Percentiles rank a stretch among this genome's conserved stretches.
phyloP scores from a whole-genome alignment of 2,797 vertebrate genomes.

The Gobio occitaniae region DNA sequence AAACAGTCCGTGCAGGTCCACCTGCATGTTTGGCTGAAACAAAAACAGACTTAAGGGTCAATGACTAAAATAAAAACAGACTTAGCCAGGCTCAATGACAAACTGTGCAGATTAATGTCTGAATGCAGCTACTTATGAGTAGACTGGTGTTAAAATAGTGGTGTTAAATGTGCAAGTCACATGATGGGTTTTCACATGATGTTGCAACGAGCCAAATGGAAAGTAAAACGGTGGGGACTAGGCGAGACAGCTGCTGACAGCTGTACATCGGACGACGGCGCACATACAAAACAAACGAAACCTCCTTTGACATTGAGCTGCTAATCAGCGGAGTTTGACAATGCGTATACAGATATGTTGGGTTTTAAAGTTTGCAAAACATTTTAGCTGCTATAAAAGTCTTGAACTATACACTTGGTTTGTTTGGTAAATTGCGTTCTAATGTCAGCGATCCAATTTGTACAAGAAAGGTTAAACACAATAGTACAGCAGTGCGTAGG shows the following conservation, averaged over 20 bases:
- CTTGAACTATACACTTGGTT: background rate
- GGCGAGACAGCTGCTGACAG: background rate
- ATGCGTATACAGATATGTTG: background rate
- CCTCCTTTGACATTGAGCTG: background rate
- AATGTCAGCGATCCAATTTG: background rate
- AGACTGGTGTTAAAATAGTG: background rate
- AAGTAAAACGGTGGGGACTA: conserved; percentile 5
- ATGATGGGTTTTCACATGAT: conserved; percentile 64
- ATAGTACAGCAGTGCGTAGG: no score
- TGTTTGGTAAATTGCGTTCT: background rate
- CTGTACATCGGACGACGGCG: background rate
- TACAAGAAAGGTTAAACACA: background rate
- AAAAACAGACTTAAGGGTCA: background rate
- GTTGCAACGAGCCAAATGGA: conserved; percentile 60
- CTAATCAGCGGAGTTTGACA: no score
- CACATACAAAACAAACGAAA: background rate
- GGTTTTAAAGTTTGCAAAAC: background rate
- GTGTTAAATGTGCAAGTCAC: conserved; percentile 58
- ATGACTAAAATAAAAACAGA: conserved; percentile 5
- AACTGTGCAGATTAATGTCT: conserved; percentile 5
- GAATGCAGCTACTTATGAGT: background rate
- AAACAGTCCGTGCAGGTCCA: conserved; percentile 69
- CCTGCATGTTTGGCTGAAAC: conserved; percentile 43
- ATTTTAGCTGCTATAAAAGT: background rate
- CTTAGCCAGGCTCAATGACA: background rate